Percentiles rank a stretch among this genome's conserved stretches.
phyloP scores from a whole-genome alignment of 2,888 invertebrate genomes.

The Synergus itoensis region DNA sequence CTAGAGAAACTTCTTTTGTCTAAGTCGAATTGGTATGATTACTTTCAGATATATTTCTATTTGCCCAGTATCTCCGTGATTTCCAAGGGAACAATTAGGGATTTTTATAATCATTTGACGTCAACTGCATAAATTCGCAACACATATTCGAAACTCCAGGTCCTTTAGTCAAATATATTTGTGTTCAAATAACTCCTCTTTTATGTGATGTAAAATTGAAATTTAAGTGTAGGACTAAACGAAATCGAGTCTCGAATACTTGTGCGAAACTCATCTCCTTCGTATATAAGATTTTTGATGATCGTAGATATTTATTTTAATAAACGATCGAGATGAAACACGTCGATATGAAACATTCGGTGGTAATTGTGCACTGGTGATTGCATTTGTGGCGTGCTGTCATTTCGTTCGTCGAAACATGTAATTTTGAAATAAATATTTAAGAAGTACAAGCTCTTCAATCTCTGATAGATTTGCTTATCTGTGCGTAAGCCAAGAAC shows the following conservation, averaged over 20 bases:
- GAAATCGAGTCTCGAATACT: constrained; percentile 16
- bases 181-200: background rate
- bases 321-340: constrained; percentile 16
- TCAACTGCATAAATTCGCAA: constrained; percentile 1
- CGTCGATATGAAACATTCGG: background rate
- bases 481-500: background rate
- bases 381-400: constrained; percentile 50
- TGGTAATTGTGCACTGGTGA: constrained; percentile 36
- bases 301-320: constrained; percentile 37
- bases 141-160: background rate
- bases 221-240: constrained; percentile 12
- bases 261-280: background rate
- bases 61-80: constrained; percentile 23
- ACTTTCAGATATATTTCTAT: constrained; percentile 22
- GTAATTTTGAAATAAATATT: constrained; percentile 74
- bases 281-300: background rate
- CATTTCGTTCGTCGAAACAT: constrained; percentile 54
- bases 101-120: constrained; percentile 28
- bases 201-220: constrained; percentile 29
- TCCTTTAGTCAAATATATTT: background rate
- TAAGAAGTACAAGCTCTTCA: constrained; percentile 59
- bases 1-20: constrained; percentile 15
- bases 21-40: constrained; percentile 18
- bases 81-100: constrained; percentile 33
- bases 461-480: background rate